phyloP scores from a whole-genome alignment of 1,140 invertebrate genomes.

The Dysdera silvatica region DNA sequence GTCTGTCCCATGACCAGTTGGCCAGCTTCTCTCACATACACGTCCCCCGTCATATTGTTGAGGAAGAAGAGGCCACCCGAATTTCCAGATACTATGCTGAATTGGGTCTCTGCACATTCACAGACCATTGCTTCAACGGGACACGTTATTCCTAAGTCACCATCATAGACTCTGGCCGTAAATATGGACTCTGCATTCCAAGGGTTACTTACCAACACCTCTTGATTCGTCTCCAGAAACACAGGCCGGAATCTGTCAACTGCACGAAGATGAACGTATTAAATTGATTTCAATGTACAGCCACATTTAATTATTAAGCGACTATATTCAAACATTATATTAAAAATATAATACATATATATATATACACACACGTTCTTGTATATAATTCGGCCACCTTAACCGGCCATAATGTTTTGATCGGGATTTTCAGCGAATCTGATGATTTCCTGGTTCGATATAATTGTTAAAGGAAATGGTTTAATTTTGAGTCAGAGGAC shows the following conservation, averaged over 20 bases:
- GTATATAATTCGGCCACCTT: no score
- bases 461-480: no score
- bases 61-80: constrained; percentile 19
- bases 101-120: constrained; percentile 16
- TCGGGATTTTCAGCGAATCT: no score
- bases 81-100: constrained; percentile 5
- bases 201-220: constrained; percentile 22
- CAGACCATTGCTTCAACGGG: constrained; percentile 9
- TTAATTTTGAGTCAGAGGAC: no score
- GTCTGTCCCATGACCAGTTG: not conserved
- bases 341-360: not conserved
- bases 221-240: constrained; percentile 19
- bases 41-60: constrained; percentile 26
- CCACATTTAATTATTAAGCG: not conserved
- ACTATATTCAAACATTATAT: not conserved
- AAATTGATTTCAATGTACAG: not conserved
- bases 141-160: constrained; percentile 10
- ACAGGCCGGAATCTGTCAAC: constrained; percentile 23
- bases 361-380: not conserved
- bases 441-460: no score
- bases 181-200: constrained; percentile 17
- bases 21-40: constrained; percentile 19
- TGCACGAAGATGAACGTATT: constrained; percentile 1
- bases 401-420: no score
- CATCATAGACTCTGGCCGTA: constrained; percentile 20